phyloP scores from a whole-genome alignment of 35 echinoderm and acorn worm genomes.

The Holothuria glaberrima region DNA sequence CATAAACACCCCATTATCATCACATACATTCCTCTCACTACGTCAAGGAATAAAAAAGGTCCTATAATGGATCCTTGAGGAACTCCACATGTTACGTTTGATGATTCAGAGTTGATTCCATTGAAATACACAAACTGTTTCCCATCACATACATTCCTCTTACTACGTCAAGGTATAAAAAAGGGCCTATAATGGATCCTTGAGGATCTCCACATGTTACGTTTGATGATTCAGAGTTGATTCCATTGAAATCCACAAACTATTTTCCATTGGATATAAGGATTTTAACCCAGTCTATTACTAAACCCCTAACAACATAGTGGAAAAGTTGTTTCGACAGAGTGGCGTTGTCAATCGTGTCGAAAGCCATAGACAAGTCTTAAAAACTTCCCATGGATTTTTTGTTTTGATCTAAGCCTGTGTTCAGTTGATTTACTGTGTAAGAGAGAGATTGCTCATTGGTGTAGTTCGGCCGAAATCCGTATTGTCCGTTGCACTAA shows the following conservation, averaged over 20 bases:
- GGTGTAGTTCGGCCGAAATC: background rate
- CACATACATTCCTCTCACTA: too few species aligned
- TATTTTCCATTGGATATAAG: conserved; percentile 3
- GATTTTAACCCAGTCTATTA: background rate
- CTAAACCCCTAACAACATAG: background rate
- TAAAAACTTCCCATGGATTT: background rate
- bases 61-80: background rate
- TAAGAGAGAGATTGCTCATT: background rate
- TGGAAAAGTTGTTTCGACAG: background rate
- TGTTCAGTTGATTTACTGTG: background rate
- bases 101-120: conserved; percentile 11
- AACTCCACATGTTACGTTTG: background rate
- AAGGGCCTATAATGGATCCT: background rate
- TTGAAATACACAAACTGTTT: conserved; percentile 6
- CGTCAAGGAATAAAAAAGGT: too few species aligned
- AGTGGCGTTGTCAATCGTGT: background rate
- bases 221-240: conserved; percentile 1
- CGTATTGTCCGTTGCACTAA: background rate
- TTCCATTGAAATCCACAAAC: background rate
- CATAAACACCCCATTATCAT: too few species aligned
- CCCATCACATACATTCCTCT: too few species aligned
- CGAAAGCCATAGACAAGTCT: background rate
- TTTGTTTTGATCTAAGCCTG: conserved; percentile 34
- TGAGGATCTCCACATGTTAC: background rate
- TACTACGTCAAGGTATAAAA: too few species aligned